Base-by-base conservation (phyloP, 2,113 vertebrate genomes). In the Tetraodon nigroviridis region DNA sequence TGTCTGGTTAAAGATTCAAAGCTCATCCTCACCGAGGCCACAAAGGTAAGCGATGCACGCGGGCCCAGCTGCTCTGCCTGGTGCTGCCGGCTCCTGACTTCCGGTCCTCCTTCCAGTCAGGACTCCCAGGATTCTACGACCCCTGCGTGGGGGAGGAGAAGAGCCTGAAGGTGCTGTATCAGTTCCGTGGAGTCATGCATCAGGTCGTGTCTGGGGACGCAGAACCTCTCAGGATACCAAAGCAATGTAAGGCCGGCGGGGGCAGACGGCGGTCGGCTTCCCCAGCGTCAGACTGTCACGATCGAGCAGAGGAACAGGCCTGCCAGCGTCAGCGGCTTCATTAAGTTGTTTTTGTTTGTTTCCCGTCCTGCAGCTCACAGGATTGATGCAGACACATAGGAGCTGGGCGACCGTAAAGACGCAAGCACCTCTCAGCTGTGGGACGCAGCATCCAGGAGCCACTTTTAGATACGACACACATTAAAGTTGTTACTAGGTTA, bases 1-100 rank as follows among this genome's bases (percentile, higher is more conserved):
- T 99, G 96, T 88, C 88, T 99, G 87, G 97, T 99, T 62, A 98
- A 96, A 69, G 96, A 99, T 84, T 99, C 97, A 0, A 99, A 99
- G 75, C 94, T 99, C 81, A 94, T 98, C 87, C 93, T 99, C 49
- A 99, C 97, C 0, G 97, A 99, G 74, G 90, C 96, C 5, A 92
- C 93, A 76, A 99, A 99, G 93, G 97, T 98, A 85, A 45, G 12
- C 6, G 1, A 10, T 22, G 10, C 27, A 32, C 2, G 29, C 2
- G 5, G 29, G 56, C 18, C 18, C 22, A 24, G 24, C 11, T 21
- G 55, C 51, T 41, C 70, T 22, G 29, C 42, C 42, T 16, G 14
- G 17, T 17, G 20, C 15, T 51, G 24, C 7, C 45, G 21, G 18
- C n/a, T 48, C 37, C 0, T 79, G 46, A 71, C 67, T 19, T 73